phyloP scores from a whole-genome alignment of 2,113 vertebrate species.

The Morone chrysops region DNA sequence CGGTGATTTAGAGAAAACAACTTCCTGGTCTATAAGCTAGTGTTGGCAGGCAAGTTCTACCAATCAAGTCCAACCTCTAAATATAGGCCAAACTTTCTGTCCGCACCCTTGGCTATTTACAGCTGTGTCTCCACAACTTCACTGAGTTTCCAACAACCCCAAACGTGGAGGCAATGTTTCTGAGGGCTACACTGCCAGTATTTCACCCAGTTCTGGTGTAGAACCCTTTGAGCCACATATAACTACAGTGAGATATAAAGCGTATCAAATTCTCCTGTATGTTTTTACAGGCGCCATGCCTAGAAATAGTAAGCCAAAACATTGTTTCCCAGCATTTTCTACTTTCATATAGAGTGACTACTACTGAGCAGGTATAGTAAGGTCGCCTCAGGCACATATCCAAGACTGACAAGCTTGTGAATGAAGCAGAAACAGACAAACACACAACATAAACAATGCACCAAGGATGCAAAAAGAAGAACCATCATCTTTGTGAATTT shows the following conservation, averaged over 20 bases:
- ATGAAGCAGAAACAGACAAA: background rate
- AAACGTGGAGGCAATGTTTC: slow-evolving; percentile 54
- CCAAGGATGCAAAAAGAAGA: background rate
- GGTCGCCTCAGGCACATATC: slow-evolving; percentile 5
- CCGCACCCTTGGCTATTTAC: slow-evolving; percentile 79
- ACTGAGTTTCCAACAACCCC: slow-evolving; percentile 52
- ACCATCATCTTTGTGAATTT: background rate
- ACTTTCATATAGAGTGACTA: background rate
- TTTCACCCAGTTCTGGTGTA: background rate
- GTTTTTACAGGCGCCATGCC: background rate
- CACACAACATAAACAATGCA: background rate
- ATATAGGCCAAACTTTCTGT: slow-evolving; percentile 76
- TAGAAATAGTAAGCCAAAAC: background rate
- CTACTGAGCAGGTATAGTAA: background rate
- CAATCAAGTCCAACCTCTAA: slow-evolving; percentile 68
- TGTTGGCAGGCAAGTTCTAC: slow-evolving; percentile 51
- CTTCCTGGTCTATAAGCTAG: slow-evolving; percentile 38
- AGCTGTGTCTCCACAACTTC: slow-evolving; percentile 67
- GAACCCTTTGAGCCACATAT: background rate
- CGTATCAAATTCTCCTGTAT: background rate
- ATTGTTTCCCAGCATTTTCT: background rate
- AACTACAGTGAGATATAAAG: background rate
- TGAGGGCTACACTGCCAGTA: slow-evolving; percentile 19
- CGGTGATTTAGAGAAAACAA: background rate
- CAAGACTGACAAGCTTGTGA: background rate